phyloP scores from a whole-genome alignment of 2,888 invertebrate genomes.

The Nipponacmea schrenckii region DNA sequence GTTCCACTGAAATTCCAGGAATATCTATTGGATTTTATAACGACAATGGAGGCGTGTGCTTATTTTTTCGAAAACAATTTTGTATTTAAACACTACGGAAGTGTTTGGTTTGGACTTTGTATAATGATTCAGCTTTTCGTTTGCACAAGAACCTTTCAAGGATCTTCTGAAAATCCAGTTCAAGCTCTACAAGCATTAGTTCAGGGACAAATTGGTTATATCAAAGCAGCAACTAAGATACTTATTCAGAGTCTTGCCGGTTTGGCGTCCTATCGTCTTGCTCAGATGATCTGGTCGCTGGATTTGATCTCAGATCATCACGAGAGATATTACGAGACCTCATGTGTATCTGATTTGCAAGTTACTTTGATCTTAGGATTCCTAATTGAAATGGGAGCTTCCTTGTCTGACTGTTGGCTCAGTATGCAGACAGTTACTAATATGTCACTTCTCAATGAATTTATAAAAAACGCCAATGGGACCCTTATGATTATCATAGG shows the following conservation, averaged over 20 bases:
- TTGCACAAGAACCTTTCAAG: slow-evolving; percentile 52
- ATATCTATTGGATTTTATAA: slow-evolving; percentile 49
- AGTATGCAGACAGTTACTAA: slow-evolving; percentile 48
- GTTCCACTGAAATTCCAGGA: slow-evolving; percentile 37
- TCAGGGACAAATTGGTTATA: slow-evolving; percentile 32
- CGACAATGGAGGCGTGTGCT: slow-evolving; percentile 59
- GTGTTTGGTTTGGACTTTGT: slow-evolving; percentile 47
- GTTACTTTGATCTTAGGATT: slow-evolving; percentile 50
- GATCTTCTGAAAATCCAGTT: slow-evolving; percentile 58
- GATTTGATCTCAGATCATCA: slow-evolving; percentile 59
- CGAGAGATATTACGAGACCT: slow-evolving; percentile 49
- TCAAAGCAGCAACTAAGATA: slow-evolving; percentile 42
- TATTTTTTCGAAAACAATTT: slow-evolving; percentile 62
- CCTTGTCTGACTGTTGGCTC: slow-evolving; percentile 54
- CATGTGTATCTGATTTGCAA: slow-evolving; percentile 54
- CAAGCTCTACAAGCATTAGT: slow-evolving; percentile 48
- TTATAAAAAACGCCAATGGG: slow-evolving; percentile 50
- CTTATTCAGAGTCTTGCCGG: slow-evolving; percentile 49
- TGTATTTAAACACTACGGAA: slow-evolving; percentile 55
- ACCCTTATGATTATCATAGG: slow-evolving; percentile 58
- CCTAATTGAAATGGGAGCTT: slow-evolving; percentile 50
- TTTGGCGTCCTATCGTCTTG: slow-evolving; percentile 54
- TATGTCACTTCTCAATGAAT: slow-evolving; percentile 44
- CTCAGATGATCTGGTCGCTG: slow-evolving; percentile 53
- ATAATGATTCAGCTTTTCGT: slow-evolving; percentile 52